These are phyloP conservation scores for Phycodurus eques DNA, from an alignment of 2,113 vertebrate genomes.

Conservation along the genomic window DNA sequence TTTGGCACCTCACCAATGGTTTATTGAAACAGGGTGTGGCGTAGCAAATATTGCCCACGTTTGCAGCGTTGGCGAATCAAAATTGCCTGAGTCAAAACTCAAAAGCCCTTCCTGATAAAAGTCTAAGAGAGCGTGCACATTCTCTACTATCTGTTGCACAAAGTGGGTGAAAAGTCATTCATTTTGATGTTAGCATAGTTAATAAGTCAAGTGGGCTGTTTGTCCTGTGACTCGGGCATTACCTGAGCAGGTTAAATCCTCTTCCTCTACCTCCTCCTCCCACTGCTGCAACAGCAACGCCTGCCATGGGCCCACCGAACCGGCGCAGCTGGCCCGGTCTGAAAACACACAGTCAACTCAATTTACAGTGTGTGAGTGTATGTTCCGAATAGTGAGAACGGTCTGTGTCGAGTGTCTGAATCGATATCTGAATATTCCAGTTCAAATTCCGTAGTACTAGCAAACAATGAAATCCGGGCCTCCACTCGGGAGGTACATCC, in stretches of 20 bases:
- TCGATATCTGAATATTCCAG: background rate
- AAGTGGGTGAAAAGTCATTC: too few relatives aligned
- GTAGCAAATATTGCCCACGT: too few relatives aligned
- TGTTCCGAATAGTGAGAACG: background rate
- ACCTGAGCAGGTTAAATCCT: constrained; percentile 92
- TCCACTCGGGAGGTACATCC: background rate
- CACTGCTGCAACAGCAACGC: constrained; percentile 79
- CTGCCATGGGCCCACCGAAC: constrained; percentile 81
- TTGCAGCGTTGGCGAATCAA: too few relatives aligned
- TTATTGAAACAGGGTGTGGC: too few relatives aligned
- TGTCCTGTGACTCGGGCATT: constrained; percentile 22
- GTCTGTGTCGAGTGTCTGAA: background rate
- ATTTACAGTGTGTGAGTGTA: background rate
- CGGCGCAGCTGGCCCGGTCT: constrained; percentile 90
- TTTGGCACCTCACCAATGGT: too few relatives aligned
- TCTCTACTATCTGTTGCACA: too few relatives aligned
- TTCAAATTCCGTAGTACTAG: background rate
- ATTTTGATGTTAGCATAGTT: background rate
- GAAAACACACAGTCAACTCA: constrained; percentile 10
- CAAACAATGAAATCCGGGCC: background rate
- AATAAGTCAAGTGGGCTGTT: background rate
- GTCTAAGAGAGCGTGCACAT: too few relatives aligned
- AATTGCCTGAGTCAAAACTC: too few relatives aligned
- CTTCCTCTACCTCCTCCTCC: constrained; percentile 92
- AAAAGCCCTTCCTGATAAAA: too few relatives aligned